Base-by-base conservation (phyloP, 1,140 invertebrate genomes). In the Psix sp. region DNA sequence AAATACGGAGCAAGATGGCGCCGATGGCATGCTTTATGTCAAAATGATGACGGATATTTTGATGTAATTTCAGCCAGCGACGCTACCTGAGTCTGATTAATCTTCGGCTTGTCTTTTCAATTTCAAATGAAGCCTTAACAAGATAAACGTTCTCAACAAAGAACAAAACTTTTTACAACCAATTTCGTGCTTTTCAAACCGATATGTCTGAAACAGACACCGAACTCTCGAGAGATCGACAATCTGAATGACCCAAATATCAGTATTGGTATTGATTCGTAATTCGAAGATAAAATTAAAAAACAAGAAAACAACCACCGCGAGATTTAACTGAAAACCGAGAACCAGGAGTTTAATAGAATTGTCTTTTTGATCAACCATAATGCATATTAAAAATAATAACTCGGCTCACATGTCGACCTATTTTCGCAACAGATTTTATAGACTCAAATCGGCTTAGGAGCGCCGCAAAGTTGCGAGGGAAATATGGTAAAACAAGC, bases 151-250 rank as follows among this genome's bases (percentile, higher is more conserved):
- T 42, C 36, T 54, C 24, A 54, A 54, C 49, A 42, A 54, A 46
- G 42, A 46, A 46, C 40, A 39, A 59, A n/a, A 31, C 11, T 59
- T 59, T 59, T 59, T 59, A 59, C 54, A 59, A 59, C 39, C 46
- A 59, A 59, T 59, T 59, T 59, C 54, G 33, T 46, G 42, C 42
- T 59, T 59, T 46, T 59, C 54, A 59, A 59, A 33, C 31, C 11
- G 14, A 46, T 39, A 6, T 59, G 54, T 59, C 35, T 5, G 1
- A 17, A 46, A 46, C 54, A 59, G 54, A 46, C 31, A 38, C 15
- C 17, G 33, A 38, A 20, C 42, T 38, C 31, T 48, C n/a, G n/a
- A 10, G 11, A 59, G 11, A 46, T 38, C 33, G 33, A 38, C 54
- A 36, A 57, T 36, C 52, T 17, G 18, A 45, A 36, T 59, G 54